Evolutionary conservation across 2,888 invertebrate species (phyloP).

Genomic region (Suillia variegata): DNA sequence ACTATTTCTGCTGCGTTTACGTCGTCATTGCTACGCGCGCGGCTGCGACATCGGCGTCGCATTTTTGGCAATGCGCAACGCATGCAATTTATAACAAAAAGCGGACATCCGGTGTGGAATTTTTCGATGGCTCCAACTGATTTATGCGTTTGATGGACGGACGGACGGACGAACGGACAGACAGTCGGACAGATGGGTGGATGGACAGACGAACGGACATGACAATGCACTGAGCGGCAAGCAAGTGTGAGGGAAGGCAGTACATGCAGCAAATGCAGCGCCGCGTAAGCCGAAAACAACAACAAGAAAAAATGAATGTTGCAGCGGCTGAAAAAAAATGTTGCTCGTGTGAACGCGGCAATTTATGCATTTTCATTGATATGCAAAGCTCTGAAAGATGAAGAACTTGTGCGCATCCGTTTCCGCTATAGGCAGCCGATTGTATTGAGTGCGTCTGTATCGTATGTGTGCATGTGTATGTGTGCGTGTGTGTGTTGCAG

Average conservation of each 20-base stretch:
- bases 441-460: not conserved
- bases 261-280: constrained; percentile 15
- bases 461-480: constrained; percentile 21
- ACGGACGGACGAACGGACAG: constrained; percentile 25
- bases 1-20: too few species aligned
- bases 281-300: constrained; percentile 28
- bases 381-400: constrained; percentile 47
- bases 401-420: constrained; percentile 35
- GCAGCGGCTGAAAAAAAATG: not conserved
- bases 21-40: not conserved
- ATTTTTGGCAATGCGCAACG: constrained; percentile 32
- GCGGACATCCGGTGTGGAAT: constrained; percentile 38
- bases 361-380: constrained; percentile 56
- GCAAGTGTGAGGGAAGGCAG: not conserved
- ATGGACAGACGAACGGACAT: constrained; percentile 32
- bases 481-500: constrained; percentile 31
- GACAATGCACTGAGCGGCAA: constrained; percentile 27
- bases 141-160: constrained; percentile 58
- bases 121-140: constrained; percentile 50
- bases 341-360: constrained; percentile 19
- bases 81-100: constrained; percentile 36
- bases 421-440: constrained; percentile 29
- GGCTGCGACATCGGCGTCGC: constrained; percentile 6
- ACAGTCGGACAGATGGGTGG: constrained; percentile 49
- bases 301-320: constrained; percentile 7